Evolutionary conservation across 2,797 vertebrate species (phyloP), one percentile per base, ranked within the genome.

Genomic region (Leuciscus waleckii): DNA sequence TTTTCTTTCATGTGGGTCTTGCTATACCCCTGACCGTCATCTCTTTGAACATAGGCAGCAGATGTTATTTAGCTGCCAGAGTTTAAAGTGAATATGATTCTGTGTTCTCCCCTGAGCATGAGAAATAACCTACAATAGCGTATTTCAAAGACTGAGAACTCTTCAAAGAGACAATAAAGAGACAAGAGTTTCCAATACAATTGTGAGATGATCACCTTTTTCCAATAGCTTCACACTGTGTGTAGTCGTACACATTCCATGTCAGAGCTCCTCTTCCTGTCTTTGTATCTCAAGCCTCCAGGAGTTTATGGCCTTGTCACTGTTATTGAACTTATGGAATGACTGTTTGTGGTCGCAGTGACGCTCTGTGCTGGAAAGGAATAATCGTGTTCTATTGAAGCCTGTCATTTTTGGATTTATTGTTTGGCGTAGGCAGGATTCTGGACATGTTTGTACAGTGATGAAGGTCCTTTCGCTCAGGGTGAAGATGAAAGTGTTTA

Each of bases 371-470:
- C 49, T 81, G 65, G 67, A 78, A 43, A 70, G 82, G 79, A 81
- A 71, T 65, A 67, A 77, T 83, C 49, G 54, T 29, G 29, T 79
- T 46, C 68, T 56, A 74, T 81, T 46, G 61, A 51, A 87, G 76
- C 63, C 86, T 86, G 82, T 87, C 83, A 89, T 88, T 86, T 88
- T 85, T 81, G 82, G 85, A 88, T 90, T 84, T 83, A 80, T 91
- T 67, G 0, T 87, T 82, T 81, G 75, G 86, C 67, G 82, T 54
- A 32, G 71, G 77, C 46, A 82, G 43, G 86, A 87, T 89, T 88
- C 85, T 86, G 23, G 51, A 35, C 78, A 46, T 83, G 82, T 79
- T 90, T 89, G 75, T 81, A 82, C 77, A 71, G 67, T 67, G 86
- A 84, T 84, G 80, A 88, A 80, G 67, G 81, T 77, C 84, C 85